Evolutionary conservation across 2,888 invertebrate species (phyloP).

Genomic region (Drosophila atripex): DNA sequence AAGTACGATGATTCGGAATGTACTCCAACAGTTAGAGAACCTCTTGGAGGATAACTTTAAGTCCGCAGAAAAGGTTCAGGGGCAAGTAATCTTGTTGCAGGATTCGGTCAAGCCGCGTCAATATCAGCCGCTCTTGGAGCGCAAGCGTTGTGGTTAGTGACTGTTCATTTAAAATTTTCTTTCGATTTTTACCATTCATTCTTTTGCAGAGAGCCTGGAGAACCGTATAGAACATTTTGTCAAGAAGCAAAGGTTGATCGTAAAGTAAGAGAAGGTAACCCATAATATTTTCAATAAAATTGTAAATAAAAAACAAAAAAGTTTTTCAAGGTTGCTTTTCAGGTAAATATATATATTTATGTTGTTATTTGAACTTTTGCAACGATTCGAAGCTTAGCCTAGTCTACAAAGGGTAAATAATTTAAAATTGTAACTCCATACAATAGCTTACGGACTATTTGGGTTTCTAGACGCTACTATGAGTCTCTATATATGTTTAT

Average conservation of each 20-base stretch:
- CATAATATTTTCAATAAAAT: not conserved
- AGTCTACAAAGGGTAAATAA: constrained; percentile 48
- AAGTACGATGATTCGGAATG: constrained; percentile 86
- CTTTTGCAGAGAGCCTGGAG: constrained; percentile 90
- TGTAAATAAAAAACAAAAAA: not conserved
- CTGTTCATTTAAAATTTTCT: not conserved
- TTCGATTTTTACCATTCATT: constrained; percentile 1
- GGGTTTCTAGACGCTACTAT: constrained; percentile 22
- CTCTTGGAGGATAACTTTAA: constrained; percentile 61
- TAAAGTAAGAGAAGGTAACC: constrained; percentile 29
- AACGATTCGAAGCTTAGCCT: constrained; percentile 49
- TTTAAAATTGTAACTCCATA: constrained; percentile 57
- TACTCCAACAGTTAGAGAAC: constrained; percentile 85
- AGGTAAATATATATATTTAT: constrained; percentile 35
- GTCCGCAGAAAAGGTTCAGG: constrained; percentile 65
- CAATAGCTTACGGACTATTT: constrained; percentile 32
- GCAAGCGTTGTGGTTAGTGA: constrained; percentile 91
- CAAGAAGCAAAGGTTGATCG: constrained; percentile 86
- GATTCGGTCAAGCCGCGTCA: constrained; percentile 88
- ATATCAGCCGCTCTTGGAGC: constrained; percentile 90
- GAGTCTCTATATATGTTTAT: constrained; percentile 12
- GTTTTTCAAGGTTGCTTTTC: not conserved
- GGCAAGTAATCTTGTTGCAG: constrained; percentile 87
- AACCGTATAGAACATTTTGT: constrained; percentile 90
- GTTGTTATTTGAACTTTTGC: constrained; percentile 42